phyloP scores from a whole-genome alignment of 1,140 invertebrate species.

The Drosophila lini region DNA sequence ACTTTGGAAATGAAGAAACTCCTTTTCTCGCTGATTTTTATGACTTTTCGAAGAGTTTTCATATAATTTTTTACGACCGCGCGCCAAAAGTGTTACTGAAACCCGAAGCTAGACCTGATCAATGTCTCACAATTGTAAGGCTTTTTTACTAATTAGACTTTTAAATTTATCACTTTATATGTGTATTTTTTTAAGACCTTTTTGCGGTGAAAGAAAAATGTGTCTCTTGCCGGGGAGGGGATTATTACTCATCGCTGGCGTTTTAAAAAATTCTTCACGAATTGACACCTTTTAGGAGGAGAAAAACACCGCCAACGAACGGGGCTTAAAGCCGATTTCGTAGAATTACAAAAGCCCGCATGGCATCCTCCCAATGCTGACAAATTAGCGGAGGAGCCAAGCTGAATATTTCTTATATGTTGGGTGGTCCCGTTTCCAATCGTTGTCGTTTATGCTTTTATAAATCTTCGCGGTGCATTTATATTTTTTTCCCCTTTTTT shows the following conservation, averaged over 20 bases:
- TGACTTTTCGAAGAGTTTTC: conserved; percentile 42
- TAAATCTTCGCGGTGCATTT: conserved; percentile 54
- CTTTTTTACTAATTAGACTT: conserved; percentile 65
- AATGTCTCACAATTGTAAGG: conserved; percentile 64
- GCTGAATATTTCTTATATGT: conserved; percentile 47
- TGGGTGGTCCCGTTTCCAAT: conserved; percentile 56
- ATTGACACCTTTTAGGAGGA: conserved; percentile 69
- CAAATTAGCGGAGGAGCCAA: conserved; percentile 58
- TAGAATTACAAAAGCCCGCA: conserved; percentile 69
- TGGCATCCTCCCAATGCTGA: conserved; percentile 49
- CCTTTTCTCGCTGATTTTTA: conserved; percentile 51
- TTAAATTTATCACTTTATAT: conserved; percentile 66
- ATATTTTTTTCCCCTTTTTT: neutral
- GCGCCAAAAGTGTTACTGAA: conserved; percentile 19
- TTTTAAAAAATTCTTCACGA: conserved; percentile 77
- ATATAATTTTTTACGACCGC: conserved; percentile 41
- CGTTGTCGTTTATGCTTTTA: conserved; percentile 47
- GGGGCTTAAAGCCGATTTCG: conserved; percentile 71
- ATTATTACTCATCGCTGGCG: conserved; percentile 77
- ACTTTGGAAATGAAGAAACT: conserved; percentile 40
- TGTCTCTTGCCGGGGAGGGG: conserved; percentile 14
- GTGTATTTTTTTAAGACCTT: conserved; percentile 32
- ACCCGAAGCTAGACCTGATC: conserved; percentile 33
- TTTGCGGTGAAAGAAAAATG: conserved; percentile 37
- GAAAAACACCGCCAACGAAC: conserved; percentile 17